A percentile compares a stretch with the other conserved stretches of the same genome.
Evolutionary conservation across 1,140 invertebrate species (phyloP).

Genomic region (Platyscapa corneri): DNA sequence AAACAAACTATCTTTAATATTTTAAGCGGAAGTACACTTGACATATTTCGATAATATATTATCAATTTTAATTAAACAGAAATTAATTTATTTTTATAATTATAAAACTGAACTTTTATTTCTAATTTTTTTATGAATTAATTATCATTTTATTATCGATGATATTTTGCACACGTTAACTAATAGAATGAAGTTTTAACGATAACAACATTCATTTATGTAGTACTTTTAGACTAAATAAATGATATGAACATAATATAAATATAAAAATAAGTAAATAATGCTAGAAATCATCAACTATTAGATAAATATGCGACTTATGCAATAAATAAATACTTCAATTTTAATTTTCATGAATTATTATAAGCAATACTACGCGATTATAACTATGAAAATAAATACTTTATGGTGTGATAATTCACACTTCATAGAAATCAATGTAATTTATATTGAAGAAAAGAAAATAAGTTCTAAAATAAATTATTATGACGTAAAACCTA

Average conservation of each 20-base stretch:
- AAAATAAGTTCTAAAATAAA: constrained; percentile 32
- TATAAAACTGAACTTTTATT: no score
- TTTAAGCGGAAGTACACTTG: neutral
- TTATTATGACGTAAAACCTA: constrained; percentile 16
- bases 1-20: neutral
- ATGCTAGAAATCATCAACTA: neutral
- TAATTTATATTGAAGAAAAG: neutral
- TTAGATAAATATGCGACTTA: neutral
- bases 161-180: no score
- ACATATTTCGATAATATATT: neutral
- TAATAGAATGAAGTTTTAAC: no score
- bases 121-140: no score
- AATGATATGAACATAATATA: no score
- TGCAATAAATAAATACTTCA: neutral
- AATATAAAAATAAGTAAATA: no score
- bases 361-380: neutral
- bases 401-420: neutral
- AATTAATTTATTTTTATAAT: neutral
- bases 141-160: no score
- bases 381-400: neutral
- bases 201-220: no score
- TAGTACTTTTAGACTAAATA: no score
- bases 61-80: neutral
- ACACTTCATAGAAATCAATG: neutral
- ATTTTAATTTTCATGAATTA: neutral